Evolutionary conservation across 2,888 invertebrate genomes (phyloP).

Genomic region (Drosophila rellima): DNA sequence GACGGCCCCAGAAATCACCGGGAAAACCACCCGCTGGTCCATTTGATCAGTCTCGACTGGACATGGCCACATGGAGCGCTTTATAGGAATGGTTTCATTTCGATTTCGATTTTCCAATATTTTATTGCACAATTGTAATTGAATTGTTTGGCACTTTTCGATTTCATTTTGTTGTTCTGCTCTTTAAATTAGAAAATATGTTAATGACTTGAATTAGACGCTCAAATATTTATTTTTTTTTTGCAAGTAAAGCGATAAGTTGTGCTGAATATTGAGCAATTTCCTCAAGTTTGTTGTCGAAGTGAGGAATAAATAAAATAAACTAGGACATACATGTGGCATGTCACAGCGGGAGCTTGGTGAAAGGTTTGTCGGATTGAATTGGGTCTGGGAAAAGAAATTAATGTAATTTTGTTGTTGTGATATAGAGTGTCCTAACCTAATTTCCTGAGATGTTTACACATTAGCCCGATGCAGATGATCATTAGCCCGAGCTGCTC

Average conservation of each 20-base stretch:
- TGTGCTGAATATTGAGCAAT: constrained; percentile 35
- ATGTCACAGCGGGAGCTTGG: constrained; percentile 47
- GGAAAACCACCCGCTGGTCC: constrained; percentile 71
- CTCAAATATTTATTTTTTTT: constrained; percentile 22
- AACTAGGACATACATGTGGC: constrained; percentile 42
- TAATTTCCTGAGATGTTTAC: not conserved
- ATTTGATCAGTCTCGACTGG: constrained; percentile 68
- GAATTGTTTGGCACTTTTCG: constrained; percentile 75
- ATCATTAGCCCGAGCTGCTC: not conserved
- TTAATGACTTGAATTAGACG: constrained; percentile 67
- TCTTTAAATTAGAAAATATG: constrained; percentile 52
- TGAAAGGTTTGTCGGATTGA: constrained; percentile 45
- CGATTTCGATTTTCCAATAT: constrained; percentile 43
- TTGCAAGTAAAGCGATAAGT: constrained; percentile 23
- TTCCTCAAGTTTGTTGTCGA: constrained; percentile 24
- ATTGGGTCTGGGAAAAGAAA: constrained; percentile 37
- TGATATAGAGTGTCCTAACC: not conserved
- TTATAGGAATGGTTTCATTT: constrained; percentile 47
- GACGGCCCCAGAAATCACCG: constrained; percentile 22
- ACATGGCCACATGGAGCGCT: constrained; percentile 72
- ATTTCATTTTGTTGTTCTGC: constrained; percentile 48
- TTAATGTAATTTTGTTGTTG: not conserved
- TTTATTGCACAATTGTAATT: constrained; percentile 82
- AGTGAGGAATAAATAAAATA: constrained; percentile 6
- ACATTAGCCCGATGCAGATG: not conserved